Conservation (phyloP, 2,888 invertebrate genomes). For the Aleiodes alternator region DNA sequence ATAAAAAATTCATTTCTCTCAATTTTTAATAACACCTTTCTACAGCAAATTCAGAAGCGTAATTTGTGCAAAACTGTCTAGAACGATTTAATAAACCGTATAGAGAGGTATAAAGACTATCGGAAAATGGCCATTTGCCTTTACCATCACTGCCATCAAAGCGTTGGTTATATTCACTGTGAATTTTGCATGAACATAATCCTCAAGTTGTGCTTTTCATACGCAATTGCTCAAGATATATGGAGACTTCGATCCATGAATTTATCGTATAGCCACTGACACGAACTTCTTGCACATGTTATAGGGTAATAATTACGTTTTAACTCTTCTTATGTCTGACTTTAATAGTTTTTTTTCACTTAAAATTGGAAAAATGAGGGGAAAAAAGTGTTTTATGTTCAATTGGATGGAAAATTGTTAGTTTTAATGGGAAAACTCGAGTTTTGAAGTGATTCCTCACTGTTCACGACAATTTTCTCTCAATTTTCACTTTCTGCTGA, state of each 20-base stretch:
- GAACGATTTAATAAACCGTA: background rate
- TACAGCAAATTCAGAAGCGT: background rate
- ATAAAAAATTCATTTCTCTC: background rate
- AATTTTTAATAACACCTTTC: constrained; percentile 7
- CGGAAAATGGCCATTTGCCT: constrained; percentile 33
- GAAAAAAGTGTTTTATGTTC: too few relatives aligned
- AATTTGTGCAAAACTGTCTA: background rate
- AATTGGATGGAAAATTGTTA: too few relatives aligned
- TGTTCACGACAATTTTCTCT: too few relatives aligned
- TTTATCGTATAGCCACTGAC: background rate
- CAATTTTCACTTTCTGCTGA: too few relatives aligned
- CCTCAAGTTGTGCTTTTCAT: constrained; percentile 26
- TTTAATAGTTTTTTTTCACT: background rate
- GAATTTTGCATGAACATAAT: constrained; percentile 46
- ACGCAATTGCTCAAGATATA: constrained; percentile 41
- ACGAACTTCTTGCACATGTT: background rate
- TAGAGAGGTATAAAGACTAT: constrained; percentile 9
- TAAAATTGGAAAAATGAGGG: too few relatives aligned
- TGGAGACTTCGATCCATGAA: constrained; percentile 39
- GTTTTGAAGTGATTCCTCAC: too few relatives aligned
- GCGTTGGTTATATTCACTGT: constrained; percentile 16
- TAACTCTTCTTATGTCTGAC: background rate
- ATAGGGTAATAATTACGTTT: background rate
- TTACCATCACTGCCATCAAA: constrained; percentile 19
- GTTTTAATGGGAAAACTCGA: too few relatives aligned